Conservation (phyloP, 2,113 vertebrate species). For the Mustelus asterias region DNA sequence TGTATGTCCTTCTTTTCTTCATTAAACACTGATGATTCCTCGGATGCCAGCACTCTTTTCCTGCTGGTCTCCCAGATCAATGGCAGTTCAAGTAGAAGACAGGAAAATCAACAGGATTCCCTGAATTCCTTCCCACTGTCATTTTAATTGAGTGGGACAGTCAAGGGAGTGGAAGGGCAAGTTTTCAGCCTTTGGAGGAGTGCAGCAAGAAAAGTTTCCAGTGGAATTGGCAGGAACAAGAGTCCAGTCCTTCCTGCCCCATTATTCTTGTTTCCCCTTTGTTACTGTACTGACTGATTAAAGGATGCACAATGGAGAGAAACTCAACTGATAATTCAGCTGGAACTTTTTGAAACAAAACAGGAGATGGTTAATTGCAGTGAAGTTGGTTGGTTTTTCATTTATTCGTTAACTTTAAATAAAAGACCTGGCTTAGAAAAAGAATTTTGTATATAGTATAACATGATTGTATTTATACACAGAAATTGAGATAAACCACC, state of each 20-base stretch:
- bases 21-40: no score
- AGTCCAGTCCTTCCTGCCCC: neutral
- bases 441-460: constrained; percentile 11
- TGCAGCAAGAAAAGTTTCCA: neutral
- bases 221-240: neutral
- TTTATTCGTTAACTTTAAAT: neutral
- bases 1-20: no score
- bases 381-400: neutral
- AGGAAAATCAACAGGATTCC: neutral
- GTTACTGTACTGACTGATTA: neutral
- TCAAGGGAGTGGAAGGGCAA: neutral
- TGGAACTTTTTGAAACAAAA: neutral
- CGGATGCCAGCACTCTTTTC: no score
- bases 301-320: neutral
- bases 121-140: neutral
- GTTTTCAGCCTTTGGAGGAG: neutral
- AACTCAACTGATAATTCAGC: neutral
- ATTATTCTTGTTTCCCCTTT: neutral
- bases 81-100: neutral
- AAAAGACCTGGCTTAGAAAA: neutral
- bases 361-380: neutral
- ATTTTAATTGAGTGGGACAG: neutral
- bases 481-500: neutral
- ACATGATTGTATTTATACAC: neutral
- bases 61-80: no score